These are phyloP conservation scores for Onchidella celtica DNA, from an alignment of 2,888 invertebrate genomes.

Conservation along the genomic window DNA sequence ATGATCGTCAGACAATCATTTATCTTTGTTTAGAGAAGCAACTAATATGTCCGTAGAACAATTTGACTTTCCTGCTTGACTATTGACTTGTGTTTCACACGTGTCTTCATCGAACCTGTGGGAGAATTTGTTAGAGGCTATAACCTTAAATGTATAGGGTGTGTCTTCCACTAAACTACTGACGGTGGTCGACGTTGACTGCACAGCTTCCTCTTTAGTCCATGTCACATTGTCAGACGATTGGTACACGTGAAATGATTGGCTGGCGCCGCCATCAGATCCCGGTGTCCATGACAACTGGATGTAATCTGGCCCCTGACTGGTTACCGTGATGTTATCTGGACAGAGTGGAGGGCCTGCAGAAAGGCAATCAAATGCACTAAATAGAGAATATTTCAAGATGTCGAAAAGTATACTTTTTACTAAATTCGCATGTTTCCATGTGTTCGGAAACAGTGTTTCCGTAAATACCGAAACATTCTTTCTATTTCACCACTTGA, in stretches of 20 bases:
- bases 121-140: not conserved
- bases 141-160: not conserved
- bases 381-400: too few species aligned
- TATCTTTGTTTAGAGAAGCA: too few species aligned
- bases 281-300: not conserved
- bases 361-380: too few species aligned
- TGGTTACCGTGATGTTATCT: not conserved
- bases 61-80: not conserved
- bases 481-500: too few species aligned
- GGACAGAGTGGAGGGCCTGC: not conserved
- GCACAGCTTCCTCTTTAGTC: not conserved
- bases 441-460: too few species aligned
- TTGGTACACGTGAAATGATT: not conserved
- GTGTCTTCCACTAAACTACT: not conserved
- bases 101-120: not conserved
- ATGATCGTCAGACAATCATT: too few species aligned
- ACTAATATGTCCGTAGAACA: too few species aligned
- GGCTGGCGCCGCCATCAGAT: not conserved
- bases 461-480: too few species aligned
- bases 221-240: not conserved
- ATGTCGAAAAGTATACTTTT: too few species aligned
- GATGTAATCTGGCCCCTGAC: not conserved
- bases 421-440: too few species aligned
- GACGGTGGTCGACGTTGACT: not conserved
- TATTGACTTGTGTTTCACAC: not conserved